These are phyloP conservation scores for Canis aureus DNA, from an alignment of 2,113 vertebrate genomes.

Conservation along the genomic window DNA sequence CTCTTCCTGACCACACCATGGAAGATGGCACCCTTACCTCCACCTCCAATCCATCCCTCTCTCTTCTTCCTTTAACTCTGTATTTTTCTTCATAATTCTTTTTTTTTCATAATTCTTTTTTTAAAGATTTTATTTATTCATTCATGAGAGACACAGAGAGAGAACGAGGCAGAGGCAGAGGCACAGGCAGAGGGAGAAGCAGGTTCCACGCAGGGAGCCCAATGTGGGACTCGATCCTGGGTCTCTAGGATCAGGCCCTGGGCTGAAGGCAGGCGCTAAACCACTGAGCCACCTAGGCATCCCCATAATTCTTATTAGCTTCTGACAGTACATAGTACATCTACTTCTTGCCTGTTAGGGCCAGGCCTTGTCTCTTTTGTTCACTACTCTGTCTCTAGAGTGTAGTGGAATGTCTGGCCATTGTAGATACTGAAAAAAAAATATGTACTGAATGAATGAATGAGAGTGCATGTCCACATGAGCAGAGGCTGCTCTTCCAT, in stretches of 20 bases:
- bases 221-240: too few relatives aligned
- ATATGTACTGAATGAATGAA: neutral
- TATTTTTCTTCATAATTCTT: neutral
- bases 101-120: neutral
- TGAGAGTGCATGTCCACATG: rapidly evolving
- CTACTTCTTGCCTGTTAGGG: neutral
- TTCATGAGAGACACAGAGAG: too few relatives aligned
- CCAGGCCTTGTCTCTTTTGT: neutral
- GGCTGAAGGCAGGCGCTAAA: too few relatives aligned
- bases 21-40: neutral
- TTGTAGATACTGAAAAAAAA: neutral
- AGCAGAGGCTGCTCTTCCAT: neutral
- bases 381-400: neutral
- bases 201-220: too few relatives aligned
- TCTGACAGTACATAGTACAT: neutral
- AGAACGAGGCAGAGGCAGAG: too few relatives aligned
- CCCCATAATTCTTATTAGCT: neutral
- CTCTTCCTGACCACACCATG: neutral
- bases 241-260: too few relatives aligned
- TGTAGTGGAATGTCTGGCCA: neutral
- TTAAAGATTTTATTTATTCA: too few relatives aligned
- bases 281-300: too few relatives aligned
- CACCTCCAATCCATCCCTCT: neutral
- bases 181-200: too few relatives aligned
- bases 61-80: neutral